Evolutionary conservation across 2,888 invertebrate genomes (phyloP).

Genomic region (Pseudoips prasinana): DNA sequence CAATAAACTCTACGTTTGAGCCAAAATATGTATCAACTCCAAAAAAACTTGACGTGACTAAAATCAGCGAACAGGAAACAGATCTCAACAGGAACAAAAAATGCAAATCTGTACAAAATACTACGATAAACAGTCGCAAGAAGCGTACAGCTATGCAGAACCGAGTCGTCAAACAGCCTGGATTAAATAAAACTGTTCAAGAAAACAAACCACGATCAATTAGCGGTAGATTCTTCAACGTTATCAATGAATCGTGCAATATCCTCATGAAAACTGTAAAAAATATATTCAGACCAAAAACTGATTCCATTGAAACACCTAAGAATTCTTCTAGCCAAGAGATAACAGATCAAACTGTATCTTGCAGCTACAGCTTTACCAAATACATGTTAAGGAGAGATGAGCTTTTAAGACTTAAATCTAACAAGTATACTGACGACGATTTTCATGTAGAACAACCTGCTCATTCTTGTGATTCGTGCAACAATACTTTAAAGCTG

Average conservation of each 20-base stretch:
- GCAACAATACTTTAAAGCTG: conserved; percentile 54
- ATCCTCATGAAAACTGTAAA: conserved; percentile 58
- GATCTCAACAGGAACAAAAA: conserved; percentile 1
- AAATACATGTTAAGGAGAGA: conserved; percentile 62
- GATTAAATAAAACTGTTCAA: conserved; percentile 15
- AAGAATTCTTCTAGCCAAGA: too few species aligned
- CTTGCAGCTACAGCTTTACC: conserved; percentile 57
- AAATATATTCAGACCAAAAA: conserved; percentile 53
- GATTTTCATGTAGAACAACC: conserved; percentile 23
- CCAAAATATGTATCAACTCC: conserved; percentile 57
- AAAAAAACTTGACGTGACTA: conserved; percentile 24
- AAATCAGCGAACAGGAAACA: too few species aligned
- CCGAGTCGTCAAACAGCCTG: too few species aligned
- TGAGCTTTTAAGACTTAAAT: conserved; percentile 28
- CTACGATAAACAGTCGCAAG: too few species aligned
- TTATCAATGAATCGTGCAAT: conserved; percentile 63
- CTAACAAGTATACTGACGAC: conserved; percentile 3
- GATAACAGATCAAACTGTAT: too few species aligned
- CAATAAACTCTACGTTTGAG: conserved; percentile 34
- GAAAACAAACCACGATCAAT: conserved; percentile 41
- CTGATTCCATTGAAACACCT: conserved; percentile 5
- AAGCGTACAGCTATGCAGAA: not conserved
- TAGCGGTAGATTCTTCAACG: conserved; percentile 51
- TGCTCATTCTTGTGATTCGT: conserved; percentile 56
- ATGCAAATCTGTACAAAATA: conserved; percentile 3